Conservation (phyloP, 1,140 invertebrate species). For the Campoletis sonorensis region DNA sequence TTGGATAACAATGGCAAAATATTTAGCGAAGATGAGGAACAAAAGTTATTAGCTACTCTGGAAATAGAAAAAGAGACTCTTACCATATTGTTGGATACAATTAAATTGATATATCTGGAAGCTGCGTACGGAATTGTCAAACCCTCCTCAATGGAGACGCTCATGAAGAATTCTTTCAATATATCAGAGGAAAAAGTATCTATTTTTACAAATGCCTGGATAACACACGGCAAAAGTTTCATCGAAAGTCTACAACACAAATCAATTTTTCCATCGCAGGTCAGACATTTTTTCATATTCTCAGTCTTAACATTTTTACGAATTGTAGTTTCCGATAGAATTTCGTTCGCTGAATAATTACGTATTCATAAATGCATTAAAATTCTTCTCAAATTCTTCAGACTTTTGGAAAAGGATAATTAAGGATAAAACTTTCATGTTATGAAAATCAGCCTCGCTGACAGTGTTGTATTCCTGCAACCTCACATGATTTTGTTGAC, state of each 20-base stretch:
- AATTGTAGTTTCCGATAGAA: no score
- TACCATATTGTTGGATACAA: slow-evolving; percentile 61
- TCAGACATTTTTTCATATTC: slow-evolving; percentile 38
- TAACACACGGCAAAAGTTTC: slow-evolving; percentile 65
- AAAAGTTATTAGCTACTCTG: slow-evolving; percentile 69
- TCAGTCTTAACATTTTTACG: no score
- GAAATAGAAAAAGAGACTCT: slow-evolving; percentile 64
- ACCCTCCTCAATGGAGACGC: slow-evolving; percentile 59
- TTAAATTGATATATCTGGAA: slow-evolving; percentile 64
- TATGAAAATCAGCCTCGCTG: no score
- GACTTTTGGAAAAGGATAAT: no score
- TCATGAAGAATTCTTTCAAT: slow-evolving; percentile 64
- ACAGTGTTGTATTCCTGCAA: no score
- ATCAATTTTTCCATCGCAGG: slow-evolving; percentile 68
- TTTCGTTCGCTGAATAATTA: no score
- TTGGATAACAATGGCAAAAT: slow-evolving; percentile 56
- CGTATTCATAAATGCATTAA: no score
- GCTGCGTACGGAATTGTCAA: slow-evolving; percentile 66
- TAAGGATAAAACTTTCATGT: no score
- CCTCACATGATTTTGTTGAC: no score
- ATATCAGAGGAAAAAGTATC: slow-evolving; percentile 64
- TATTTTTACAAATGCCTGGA: slow-evolving; percentile 67
- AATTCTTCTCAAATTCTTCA: no score
- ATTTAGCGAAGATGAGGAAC: slow-evolving; percentile 68
- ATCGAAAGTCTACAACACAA: slow-evolving; percentile 63